Conservation (phyloP, 37 sponge, comb jelly and placozoan species). For the Agelas oroides region DNA sequence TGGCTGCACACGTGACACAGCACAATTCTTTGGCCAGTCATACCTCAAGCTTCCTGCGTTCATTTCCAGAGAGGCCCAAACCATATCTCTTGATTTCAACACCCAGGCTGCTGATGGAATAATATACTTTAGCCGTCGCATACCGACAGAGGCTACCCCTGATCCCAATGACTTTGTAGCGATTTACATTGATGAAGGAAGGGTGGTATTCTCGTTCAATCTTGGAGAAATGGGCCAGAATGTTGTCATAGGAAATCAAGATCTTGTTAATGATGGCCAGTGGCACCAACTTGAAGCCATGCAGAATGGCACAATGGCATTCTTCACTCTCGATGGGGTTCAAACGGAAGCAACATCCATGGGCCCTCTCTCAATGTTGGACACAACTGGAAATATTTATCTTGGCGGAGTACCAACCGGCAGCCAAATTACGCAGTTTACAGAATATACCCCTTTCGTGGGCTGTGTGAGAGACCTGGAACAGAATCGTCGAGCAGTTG, state of each 20-base stretch:
- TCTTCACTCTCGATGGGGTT: constrained; percentile 30
- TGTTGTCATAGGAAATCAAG: not conserved
- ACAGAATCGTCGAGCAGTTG: constrained; percentile 32
- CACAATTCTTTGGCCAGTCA: constrained; percentile 40
- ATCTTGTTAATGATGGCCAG: constrained; percentile 27
- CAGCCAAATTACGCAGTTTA: not conserved
- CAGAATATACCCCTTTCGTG: constrained; percentile 8
- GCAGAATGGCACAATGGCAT: constrained; percentile 23
- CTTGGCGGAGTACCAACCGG: constrained; percentile 39
- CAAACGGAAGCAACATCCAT: not conserved
- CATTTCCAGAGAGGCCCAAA: constrained; percentile 7
- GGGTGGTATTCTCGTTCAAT: constrained; percentile 28
- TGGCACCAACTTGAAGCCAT: constrained; percentile 43
- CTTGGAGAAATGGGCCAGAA: constrained; percentile 8
- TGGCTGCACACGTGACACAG: constrained; percentile 51
- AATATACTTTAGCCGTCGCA: constrained; percentile 36
- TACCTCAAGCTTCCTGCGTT: constrained; percentile 26
- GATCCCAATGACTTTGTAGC: constrained; percentile 42
- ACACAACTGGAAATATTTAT: constrained; percentile 40
- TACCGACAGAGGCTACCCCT: constrained; percentile 22
- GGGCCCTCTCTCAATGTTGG: constrained; percentile 27
- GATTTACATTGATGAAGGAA: constrained; percentile 10
- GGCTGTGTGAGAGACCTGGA: constrained; percentile 50
- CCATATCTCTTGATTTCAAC: constrained; percentile 35
- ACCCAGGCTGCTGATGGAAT: constrained; percentile 12